Evolutionary conservation across 2,888 invertebrate genomes (phyloP).

Genomic region (Dasysyrphus albostriatus): DNA sequence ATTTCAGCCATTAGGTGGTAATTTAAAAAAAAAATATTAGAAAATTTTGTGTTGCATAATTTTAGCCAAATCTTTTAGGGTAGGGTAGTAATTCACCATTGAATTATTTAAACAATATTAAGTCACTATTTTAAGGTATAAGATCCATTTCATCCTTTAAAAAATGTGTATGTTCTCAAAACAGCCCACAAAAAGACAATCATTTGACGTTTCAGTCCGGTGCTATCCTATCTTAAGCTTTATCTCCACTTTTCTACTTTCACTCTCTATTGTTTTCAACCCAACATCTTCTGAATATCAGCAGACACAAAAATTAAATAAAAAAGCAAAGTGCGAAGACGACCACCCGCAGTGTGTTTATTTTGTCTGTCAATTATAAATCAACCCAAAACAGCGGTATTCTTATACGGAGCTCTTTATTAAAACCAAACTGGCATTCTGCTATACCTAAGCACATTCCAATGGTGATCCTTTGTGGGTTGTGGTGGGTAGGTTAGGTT

Average conservation of each 20-base stretch:
- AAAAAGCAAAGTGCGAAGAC: slow-evolving; percentile 50
- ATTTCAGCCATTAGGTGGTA: too few species aligned
- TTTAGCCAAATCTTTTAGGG: too few species aligned
- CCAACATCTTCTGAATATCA: not conserved
- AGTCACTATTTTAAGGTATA: too few species aligned
- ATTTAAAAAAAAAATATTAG: too few species aligned
- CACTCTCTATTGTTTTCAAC: not conserved
- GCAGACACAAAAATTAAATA: not conserved
- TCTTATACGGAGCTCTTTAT: slow-evolving; percentile 63
- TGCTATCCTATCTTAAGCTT: not conserved
- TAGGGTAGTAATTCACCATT: too few species aligned
- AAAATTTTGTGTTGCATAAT: too few species aligned
- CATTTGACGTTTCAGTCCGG: not conserved
- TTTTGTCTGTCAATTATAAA: slow-evolving; percentile 66
- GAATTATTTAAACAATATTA: too few species aligned
- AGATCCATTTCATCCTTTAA: too few species aligned
- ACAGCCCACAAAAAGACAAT: not conserved
- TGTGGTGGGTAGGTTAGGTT: not conserved
- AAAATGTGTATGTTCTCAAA: too few species aligned
- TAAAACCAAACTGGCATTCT: slow-evolving; percentile 66
- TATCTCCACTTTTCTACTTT: not conserved
- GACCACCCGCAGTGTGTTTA: slow-evolving; percentile 50
- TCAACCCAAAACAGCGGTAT: slow-evolving; percentile 58
- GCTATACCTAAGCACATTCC: slow-evolving; percentile 40
- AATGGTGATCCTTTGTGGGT: slow-evolving; percentile 12